Evolutionary conservation across 2,888 invertebrate genomes (phyloP).

Genomic region (Bellardia pandia): DNA sequence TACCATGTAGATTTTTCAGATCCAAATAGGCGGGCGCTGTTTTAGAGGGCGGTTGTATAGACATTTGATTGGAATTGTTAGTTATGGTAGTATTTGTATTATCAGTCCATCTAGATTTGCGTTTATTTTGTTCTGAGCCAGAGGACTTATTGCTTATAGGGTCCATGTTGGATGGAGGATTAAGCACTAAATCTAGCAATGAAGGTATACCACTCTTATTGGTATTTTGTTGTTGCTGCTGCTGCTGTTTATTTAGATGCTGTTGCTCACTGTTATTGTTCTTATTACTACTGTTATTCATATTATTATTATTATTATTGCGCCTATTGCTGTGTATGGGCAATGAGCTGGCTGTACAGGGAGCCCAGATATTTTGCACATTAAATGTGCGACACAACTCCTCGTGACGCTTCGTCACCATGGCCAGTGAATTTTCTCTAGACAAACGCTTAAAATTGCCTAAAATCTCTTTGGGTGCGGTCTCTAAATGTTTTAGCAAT

Average conservation of each 20-base stretch:
- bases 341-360: conserved; percentile 69
- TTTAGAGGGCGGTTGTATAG: conserved; percentile 70
- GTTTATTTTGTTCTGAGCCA: conserved; percentile 75
- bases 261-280: conserved; percentile 66
- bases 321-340: conserved; percentile 67
- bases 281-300: conserved; percentile 60
- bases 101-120: conserved; percentile 83
- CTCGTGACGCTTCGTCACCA: conserved; percentile 85
- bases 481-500: conserved; percentile 91
- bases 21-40: conserved; percentile 84
- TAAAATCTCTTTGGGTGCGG: conserved; percentile 94
- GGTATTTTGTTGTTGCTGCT: conserved; percentile 61
- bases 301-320: conserved; percentile 68
- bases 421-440: conserved; percentile 88
- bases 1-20: conserved; percentile 86
- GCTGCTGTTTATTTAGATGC: conserved; percentile 56
- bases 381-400: conserved; percentile 84
- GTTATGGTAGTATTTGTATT: conserved; percentile 31
- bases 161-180: conserved; percentile 77
- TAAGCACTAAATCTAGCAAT: conserved; percentile 83
- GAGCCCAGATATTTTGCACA: conserved; percentile 79
- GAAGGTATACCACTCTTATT: conserved; percentile 79
- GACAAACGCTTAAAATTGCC: conserved; percentile 94
- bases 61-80: conserved; percentile 27
- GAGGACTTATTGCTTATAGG: conserved; percentile 30